These are phyloP conservation scores for Asarcornis scutulata DNA, from an alignment of 2,113 vertebrate genomes.

Conservation along the genomic window DNA sequence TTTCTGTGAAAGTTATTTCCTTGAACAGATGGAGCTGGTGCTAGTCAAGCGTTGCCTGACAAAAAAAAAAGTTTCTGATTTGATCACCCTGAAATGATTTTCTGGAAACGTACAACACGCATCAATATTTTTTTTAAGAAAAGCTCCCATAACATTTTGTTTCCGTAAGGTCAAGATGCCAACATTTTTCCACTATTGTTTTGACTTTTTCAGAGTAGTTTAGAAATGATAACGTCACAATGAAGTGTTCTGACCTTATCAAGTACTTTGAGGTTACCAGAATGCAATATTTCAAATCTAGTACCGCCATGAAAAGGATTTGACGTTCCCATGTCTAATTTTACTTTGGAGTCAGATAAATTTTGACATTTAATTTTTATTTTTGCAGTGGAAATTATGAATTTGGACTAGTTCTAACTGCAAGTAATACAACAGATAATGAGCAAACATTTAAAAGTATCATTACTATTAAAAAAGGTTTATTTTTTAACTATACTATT, in stretches of 20 bases:
- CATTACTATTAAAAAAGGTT: neutral
- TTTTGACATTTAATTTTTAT: neutral
- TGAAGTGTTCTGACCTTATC: neutral
- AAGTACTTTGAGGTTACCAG: neutral
- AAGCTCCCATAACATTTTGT: neutral
- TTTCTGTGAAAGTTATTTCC: constrained; percentile 16
- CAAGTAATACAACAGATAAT: neutral
- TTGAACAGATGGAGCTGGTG: constrained; percentile 23
- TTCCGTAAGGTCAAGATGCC: neutral
- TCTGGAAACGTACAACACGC: neutral
- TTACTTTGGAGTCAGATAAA: neutral
- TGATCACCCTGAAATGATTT: constrained; percentile 14
- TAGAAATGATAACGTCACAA: neutral
- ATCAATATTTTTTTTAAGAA: neutral
- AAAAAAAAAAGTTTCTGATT: neutral
- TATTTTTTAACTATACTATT: accelerated
- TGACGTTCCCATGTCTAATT: neutral
- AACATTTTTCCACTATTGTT: neutral
- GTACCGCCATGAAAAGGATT: neutral
- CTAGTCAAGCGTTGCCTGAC: neutral
- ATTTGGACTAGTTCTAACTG: neutral
- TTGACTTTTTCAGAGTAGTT: neutral
- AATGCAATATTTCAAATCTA: neutral
- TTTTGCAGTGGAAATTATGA: neutral
- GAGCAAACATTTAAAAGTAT: neutral